Percentiles rank a stretch among this genome's conserved stretches.
phyloP scores from a whole-genome alignment of 2,888 invertebrate species.

The Nymphalis urticae region DNA sequence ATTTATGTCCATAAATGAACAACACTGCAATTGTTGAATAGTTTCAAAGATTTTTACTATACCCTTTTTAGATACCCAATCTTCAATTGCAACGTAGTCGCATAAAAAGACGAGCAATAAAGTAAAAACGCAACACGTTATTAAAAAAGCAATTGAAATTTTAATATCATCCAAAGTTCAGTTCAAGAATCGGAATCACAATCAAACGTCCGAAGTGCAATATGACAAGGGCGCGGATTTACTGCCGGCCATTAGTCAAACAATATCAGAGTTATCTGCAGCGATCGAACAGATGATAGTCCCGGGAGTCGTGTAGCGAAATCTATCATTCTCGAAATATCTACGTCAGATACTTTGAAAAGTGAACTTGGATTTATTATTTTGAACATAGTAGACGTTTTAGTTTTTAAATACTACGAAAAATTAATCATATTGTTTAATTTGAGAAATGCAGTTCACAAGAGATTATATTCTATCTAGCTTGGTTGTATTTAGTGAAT shows the following conservation, averaged over 20 bases:
- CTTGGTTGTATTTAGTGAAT: too few species aligned
- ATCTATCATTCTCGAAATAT: slow-evolving; percentile 42
- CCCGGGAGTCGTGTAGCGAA: slow-evolving; percentile 40
- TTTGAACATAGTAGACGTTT: not conserved
- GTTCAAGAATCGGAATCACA: slow-evolving; percentile 26
- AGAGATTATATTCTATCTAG: too few species aligned
- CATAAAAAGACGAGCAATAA: not conserved
- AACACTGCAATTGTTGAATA: too few species aligned
- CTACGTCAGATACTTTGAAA: slow-evolving; percentile 27
- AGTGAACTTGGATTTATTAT: not conserved
- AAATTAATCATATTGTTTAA: too few species aligned
- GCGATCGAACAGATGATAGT: slow-evolving; percentile 49
- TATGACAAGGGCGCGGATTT: slow-evolving; percentile 55
- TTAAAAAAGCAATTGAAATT: slow-evolving; percentile 9
- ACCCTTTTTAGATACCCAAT: too few species aligned
- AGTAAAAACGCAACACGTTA: slow-evolving; percentile 3
- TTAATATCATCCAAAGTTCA: slow-evolving; percentile 2
- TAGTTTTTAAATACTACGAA: not conserved
- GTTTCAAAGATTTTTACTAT: too few species aligned
- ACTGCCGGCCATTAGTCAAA: slow-evolving; percentile 63
- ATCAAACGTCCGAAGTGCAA: slow-evolving; percentile 54
- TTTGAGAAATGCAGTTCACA: too few species aligned
- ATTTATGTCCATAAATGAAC: too few species aligned
- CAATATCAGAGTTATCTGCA: slow-evolving; percentile 58
- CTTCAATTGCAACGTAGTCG: too few species aligned